Evolutionary conservation across 2,888 invertebrate genomes (phyloP).

Genomic region (Athripsodes cinereus): DNA sequence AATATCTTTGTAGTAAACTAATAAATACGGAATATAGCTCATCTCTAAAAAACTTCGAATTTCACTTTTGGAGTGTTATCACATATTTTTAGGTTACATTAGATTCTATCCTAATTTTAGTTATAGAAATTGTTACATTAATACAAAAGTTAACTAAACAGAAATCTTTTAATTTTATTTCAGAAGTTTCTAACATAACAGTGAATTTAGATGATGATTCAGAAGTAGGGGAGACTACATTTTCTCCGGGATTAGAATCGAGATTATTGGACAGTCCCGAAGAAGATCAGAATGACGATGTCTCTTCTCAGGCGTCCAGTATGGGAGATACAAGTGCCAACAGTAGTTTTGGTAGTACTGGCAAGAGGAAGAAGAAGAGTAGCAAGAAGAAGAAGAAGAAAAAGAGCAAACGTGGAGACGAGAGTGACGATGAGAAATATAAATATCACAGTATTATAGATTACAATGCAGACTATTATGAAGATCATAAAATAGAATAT

Average conservation of each 20-base stretch:
- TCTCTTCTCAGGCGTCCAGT: background rate
- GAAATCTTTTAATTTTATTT: too few relatives aligned
- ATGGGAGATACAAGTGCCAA: background rate
- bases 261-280: background rate
- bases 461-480: conserved; percentile 47
- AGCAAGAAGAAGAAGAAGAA: conserved; percentile 1
- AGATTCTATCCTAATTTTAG: too few relatives aligned
- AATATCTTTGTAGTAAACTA: too few relatives aligned
- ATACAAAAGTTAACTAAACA: too few relatives aligned
- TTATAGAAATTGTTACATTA: too few relatives aligned
- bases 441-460: conserved; percentile 31
- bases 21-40: too few relatives aligned
- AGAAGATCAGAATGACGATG: background rate
- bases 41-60: too few relatives aligned
- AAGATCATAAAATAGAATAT: conserved; percentile 51
- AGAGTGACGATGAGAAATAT: conserved; percentile 20
- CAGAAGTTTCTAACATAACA: too few relatives aligned
- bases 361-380: background rate
- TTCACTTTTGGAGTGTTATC: too few relatives aligned
- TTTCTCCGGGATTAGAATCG: background rate
- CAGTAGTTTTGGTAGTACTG: background rate
- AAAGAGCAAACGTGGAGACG: background rate
- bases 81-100: too few relatives aligned
- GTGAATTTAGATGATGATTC: conserved; percentile 7
- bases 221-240: background rate